Base-by-base conservation (phyloP, 2,113 vertebrate species). In the Oreochromis aureus region DNA sequence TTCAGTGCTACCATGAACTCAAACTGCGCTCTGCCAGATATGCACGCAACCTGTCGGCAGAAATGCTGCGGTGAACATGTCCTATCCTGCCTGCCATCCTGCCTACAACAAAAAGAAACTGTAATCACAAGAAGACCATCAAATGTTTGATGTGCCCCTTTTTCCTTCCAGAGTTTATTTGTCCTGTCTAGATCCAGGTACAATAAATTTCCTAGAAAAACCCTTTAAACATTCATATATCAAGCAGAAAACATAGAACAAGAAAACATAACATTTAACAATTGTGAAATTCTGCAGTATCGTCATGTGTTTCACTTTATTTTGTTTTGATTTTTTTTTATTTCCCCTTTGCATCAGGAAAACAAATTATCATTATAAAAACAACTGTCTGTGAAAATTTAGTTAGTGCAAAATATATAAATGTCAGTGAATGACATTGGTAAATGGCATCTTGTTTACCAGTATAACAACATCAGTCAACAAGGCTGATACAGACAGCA, bases 1-100 rank as follows among this genome's bases (percentile, higher is more conserved):
- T 99, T 90, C 99, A 99, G 90, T 99, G 98, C 95, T 99, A 99
- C 91, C 97, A 99, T 46, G 98, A 99, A 97, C 98, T 99, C 90
- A 98, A 98, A 95, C 96, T 98, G 88, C 97, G 98, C 93, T 98
- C 99, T 1, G 98, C 98, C 93, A 97, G 98, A 91, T 98, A 96
- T 85, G 94, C 98, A 78, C 97, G 98, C 92, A 98, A 96, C 95
- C 95, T 99, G 81, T 98, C 98, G 1, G 85, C 96, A 8, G 98
- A 99, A 92, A 97, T 98, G 92, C 95, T 99, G 92, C 96, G 96
- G 92, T 98, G 95, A 97, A 59, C 41, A 46, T 82, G 69, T 66
- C n/a, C n/a, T 5, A 19, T 5, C 32, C 36, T 69, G 36, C 36
- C n/a, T 69, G 46, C 22, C 41, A 39, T 13, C 18, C 56, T 24